Percentiles rank a stretch among this genome's conserved stretches.
phyloP scores from a whole-genome alignment of 2,888 invertebrate species.

The Linnaemya tessellans region DNA sequence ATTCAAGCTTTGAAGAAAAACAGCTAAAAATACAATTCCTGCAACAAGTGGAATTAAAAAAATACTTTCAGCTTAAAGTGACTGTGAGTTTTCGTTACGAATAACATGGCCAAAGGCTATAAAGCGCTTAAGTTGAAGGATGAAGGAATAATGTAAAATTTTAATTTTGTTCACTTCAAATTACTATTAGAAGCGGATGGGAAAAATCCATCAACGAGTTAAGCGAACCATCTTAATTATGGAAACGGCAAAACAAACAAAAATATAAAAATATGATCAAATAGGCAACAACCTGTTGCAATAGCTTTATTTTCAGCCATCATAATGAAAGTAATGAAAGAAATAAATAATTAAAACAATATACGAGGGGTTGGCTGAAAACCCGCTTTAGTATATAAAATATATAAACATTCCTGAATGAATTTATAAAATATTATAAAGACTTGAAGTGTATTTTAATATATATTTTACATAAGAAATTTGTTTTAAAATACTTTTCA shows the following conservation, averaged over 20 bases:
- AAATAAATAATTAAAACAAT: not conserved
- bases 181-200: slow-evolving; percentile 25
- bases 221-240: slow-evolving; percentile 18
- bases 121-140: slow-evolving; percentile 2
- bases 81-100: not conserved
- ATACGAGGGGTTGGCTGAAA: not conserved
- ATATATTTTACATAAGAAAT: no score
- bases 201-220: slow-evolving; percentile 1
- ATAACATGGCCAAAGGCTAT: slow-evolving; percentile 11
- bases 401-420: no score
- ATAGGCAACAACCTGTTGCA: slow-evolving; percentile 45
- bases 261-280: slow-evolving; percentile 37
- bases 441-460: no score
- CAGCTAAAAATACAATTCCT: slow-evolving; percentile 42
- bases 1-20: slow-evolving; percentile 68
- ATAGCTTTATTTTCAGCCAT: not conserved
- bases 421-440: no score
- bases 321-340: not conserved
- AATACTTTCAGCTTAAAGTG: slow-evolving; percentile 1
- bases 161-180: slow-evolving; percentile 18
- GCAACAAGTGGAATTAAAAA: slow-evolving; percentile 58
- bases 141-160: slow-evolving; percentile 23
- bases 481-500: no score
- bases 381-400: not conserved
- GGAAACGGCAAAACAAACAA: not conserved